A percentile compares a stretch with the other conserved stretches of the same genome.
phyloP scores from a whole-genome alignment of 1,140 invertebrate genomes.

The Neodiprion virginianus region DNA sequence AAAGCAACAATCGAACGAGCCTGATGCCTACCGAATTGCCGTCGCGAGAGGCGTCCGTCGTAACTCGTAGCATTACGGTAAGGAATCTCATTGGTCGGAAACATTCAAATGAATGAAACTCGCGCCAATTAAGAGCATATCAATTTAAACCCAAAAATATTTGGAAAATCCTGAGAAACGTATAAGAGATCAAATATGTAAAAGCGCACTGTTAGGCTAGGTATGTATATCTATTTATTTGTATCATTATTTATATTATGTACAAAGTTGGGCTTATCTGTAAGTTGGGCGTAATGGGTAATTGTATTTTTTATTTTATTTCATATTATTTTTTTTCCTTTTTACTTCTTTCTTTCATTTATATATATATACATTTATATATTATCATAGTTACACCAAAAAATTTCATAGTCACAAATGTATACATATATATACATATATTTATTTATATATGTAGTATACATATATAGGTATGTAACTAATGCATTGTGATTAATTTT shows the following conservation, averaged over 20 bases:
- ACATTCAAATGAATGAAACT: too few relatives aligned
- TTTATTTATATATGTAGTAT: neutral
- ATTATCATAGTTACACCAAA: constrained; percentile 43
- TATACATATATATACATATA: constrained; percentile 19
- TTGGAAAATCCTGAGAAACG: too few relatives aligned
- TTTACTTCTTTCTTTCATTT: neutral
- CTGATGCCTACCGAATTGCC: too few relatives aligned
- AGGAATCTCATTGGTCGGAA: too few relatives aligned
- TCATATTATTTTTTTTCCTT: neutral
- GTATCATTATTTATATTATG: constrained; percentile 49
- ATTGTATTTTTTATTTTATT: constrained; percentile 31
- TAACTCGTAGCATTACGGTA: too few relatives aligned
- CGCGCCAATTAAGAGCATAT: too few relatives aligned
- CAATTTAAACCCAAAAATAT: too few relatives aligned
- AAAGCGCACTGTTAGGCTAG: constrained; percentile 22
- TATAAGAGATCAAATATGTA: neutral
- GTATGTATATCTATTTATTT: constrained; percentile 46
- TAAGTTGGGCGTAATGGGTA: constrained; percentile 42
- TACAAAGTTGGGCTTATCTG: constrained; percentile 47
- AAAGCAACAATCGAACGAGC: too few relatives aligned
- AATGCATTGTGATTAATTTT: constrained; percentile 31
- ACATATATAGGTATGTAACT: constrained; percentile 17
- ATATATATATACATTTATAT: constrained; percentile 43
- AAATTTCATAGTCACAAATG: constrained; percentile 34
- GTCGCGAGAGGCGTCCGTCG: too few relatives aligned